Evolutionary conservation across 2,113 vertebrate genomes (phyloP), one percentile per base, ranked within the genome.

Genomic region (Merops nubicus): DNA sequence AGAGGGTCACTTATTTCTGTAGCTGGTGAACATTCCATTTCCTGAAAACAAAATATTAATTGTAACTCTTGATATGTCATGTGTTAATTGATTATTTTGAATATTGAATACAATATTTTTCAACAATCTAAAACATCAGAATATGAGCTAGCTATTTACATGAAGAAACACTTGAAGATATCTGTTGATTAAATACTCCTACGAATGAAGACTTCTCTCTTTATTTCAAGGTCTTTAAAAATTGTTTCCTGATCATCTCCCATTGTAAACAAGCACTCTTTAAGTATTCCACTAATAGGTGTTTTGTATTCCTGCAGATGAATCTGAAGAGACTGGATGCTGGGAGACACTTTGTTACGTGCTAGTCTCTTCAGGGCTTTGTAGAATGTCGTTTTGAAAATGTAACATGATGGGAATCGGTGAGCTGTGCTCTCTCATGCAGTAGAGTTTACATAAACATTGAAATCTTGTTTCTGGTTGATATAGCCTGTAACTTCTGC

Each of bases 341-440:
- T 63, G 69, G 12, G 57, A 96, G 45, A 91, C 29, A 50, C 43
- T 91, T 91, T 90, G 53, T 73, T 86, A 68, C 11, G 15, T 50
- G 31, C 38, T 64, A 34, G 72, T 92, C 57, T 96, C 82, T 93
- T 88, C 57, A 74, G 95, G 83, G 65, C 76, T 96, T 80, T 87
- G 73, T 56, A 62, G 65, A 91, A 88, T 85, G 93, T 91, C 93
- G 85, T 67, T 91, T 96, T 95, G 91, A 76, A 96, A 97, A 95
- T 73, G 38, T 57, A 86, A 83, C 60, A 53, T 95, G 91, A 96
- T 94, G 84, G 65, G 89, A 96, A 91, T 60, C 53, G 65, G 70
- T 91, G 85, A 93, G 47, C 83, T 93, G 84, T 78, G 88, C 23
- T 92, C 73, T 92, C 45, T 96, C 82, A 92, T 83, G 88, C 85